Base-by-base conservation (phyloP, 2,888 invertebrate genomes). In the Caenorhabditis sp. region DNA sequence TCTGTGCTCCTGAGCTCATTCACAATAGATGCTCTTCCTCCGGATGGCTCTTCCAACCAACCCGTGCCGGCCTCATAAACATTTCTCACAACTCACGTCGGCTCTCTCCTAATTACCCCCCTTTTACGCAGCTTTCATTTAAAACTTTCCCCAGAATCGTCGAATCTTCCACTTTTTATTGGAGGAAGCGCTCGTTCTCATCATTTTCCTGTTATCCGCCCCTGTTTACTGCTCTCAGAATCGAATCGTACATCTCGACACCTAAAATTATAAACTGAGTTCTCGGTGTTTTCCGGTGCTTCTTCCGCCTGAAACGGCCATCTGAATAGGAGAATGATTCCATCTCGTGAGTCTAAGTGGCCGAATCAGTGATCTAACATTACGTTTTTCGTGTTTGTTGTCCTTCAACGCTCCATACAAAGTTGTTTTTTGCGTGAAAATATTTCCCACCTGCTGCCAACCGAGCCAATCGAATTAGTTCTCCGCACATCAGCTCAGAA, bases 101-200 rank as follows among this genome's bases (percentile, higher is more conserved):
- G 30, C 46, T 58, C 30, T 45, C 55, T 32, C 3, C 63, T 65
- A 65, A 65, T 65, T 65, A 35, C 53, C 52, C 48, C 9, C 26
- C n/a, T n/a, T n/a, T 20, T 30, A 9, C 15, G 4, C 17, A 17
- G 9, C 41, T 20, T 37, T 13, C 37, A 17, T 3, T 41, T 41
- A 9, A 41, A 41, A 15, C 17, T 41, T 41, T 41, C 9, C 20
- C 15, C 5, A 41, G 37, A 37, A 37, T 37, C 37, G 41, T 9
- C 5, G 30, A 17, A 41, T 41, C 41, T 41, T 41, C 17, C 4
- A 41, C 17, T 41, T 41, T 41, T 41, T 45, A n/a, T n/a, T n/a
- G n/a, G n/a, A n/a, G n/a, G n/a, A n/a, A n/a, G n/a, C n/a, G n/a
- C 41, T 35, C 35, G 35, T 35, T 35, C 13, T 35, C 35, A 3